A percentile compares a stretch with the other conserved stretches of the same genome.
These are phyloP conservation scores for Perca flavescens DNA, from an alignment of 2,113 vertebrate genomes.

Conservation along the genomic window DNA sequence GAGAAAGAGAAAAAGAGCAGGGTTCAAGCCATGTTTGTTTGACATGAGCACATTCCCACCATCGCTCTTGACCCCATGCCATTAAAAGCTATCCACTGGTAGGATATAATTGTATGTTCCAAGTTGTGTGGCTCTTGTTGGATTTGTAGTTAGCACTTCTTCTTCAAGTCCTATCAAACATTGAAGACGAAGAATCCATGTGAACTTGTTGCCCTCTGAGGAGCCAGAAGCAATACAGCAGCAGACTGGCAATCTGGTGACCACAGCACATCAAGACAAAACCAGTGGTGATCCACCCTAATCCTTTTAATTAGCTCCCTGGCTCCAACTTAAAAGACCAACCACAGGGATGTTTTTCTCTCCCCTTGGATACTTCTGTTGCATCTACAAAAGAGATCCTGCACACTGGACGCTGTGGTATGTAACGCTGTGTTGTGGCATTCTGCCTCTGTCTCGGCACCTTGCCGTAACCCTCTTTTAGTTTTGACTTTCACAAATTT, in stretches of 20 bases:
- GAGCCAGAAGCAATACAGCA: conserved; percentile 33
- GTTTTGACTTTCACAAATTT: conserved; percentile 55
- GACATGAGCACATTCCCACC: conserved; percentile 58
- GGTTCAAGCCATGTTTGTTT: not conserved
- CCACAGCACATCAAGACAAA: conserved; percentile 74
- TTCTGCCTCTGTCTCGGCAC: conserved; percentile 41
- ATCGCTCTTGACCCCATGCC: conserved; percentile 38
- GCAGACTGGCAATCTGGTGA: conserved; percentile 67
- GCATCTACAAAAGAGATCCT: conserved; percentile 49
- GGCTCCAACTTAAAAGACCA: conserved; percentile 66
- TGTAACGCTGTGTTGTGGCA: conserved; percentile 52
- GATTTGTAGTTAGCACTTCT: conserved; percentile 73
- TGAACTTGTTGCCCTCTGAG: conserved; percentile 69
- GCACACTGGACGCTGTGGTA: conserved; percentile 55
- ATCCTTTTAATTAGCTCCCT: conserved; percentile 69
- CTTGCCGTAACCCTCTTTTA: conserved; percentile 24
- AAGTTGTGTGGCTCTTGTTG: conserved; percentile 57
- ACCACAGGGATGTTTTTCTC: conserved; percentile 56
- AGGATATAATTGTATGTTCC: conserved; percentile 73
- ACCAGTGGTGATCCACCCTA: conserved; percentile 65
- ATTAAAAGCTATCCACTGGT: conserved; percentile 43
- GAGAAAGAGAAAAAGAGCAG: conserved; percentile 7
- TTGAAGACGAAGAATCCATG: conserved; percentile 32
- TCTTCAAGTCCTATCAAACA: conserved; percentile 50
- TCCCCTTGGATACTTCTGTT: conserved; percentile 53